A percentile compares a stretch with the other conserved stretches of the same genome.
Conservation (phyloP, 2,888 invertebrate species). For the Temnothorax rugatulus region DNA sequence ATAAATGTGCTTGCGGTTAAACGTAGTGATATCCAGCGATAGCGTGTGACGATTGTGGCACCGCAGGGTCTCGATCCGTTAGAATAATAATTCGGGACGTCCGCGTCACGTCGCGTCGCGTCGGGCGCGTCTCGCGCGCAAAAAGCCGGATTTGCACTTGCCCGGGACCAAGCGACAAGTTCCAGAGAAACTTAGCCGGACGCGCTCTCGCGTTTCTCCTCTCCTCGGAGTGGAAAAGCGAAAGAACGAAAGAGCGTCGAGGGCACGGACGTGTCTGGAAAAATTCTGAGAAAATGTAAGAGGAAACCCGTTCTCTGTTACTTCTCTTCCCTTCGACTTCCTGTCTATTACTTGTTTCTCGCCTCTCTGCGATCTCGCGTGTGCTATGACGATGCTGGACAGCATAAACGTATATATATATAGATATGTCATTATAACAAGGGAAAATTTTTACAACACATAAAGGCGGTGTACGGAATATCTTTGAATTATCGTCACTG, state of each 20-base stretch:
- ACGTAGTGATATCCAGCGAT: neutral
- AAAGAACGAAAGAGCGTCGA: conserved; percentile 66
- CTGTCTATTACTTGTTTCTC: conserved; percentile 52
- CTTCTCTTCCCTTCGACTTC: conserved; percentile 47
- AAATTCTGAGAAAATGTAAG: conserved; percentile 66
- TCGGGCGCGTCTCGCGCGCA: conserved; percentile 57
- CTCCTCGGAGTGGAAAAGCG: conserved; percentile 60
- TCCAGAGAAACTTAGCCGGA: conserved; percentile 73
- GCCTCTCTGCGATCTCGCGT: conserved; percentile 13
- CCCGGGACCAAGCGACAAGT: conserved; percentile 71
- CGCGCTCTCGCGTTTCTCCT: conserved; percentile 47
- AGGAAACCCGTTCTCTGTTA: conserved; percentile 50
- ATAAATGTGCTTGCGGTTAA: conserved; percentile 10
- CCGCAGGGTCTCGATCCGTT: conserved; percentile 47
- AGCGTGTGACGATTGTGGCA: conserved; percentile 35
- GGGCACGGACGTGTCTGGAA: conserved; percentile 73
- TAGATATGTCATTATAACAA: neutral
- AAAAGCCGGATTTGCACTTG: conserved; percentile 74
- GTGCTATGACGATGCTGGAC: neutral
- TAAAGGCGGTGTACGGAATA: neutral
- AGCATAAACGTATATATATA: conserved; percentile 1
- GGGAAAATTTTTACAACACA: neutral
- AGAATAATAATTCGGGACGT: conserved; percentile 73
- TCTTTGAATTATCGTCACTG: neutral
- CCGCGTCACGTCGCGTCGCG: no score